These are phyloP conservation scores for Spodoptera frugiperda DNA, from an alignment of 1,140 invertebrate species.

Conservation along the genomic window DNA sequence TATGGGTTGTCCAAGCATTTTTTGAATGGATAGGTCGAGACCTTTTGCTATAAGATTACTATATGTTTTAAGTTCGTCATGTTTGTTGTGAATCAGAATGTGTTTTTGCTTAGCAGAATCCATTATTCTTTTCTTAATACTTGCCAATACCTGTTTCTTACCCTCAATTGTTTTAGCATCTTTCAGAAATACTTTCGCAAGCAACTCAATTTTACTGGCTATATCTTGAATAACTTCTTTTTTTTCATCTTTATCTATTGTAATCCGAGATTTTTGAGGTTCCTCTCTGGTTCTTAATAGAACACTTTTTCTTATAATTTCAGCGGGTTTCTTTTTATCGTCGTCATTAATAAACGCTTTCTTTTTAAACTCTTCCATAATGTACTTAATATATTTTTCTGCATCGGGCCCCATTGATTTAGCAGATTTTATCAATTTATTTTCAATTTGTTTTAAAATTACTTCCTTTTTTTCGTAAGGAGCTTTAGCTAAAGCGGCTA, in stretches of 20 bases:
- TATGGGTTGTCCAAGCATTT: conserved; percentile 2
- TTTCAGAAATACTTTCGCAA: conserved; percentile 46
- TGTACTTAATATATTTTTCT: conserved; percentile 57
- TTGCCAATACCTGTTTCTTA: conserved; percentile 46
- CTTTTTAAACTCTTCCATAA: conserved; percentile 61
- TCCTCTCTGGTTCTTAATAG: neutral
- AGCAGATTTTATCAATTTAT: conserved; percentile 57
- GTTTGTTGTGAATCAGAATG: conserved; percentile 46
- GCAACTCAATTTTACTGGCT: conserved; percentile 49
- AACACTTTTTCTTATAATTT: neutral
- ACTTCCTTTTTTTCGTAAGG: conserved; percentile 47
- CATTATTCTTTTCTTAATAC: conserved; percentile 49
- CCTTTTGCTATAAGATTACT: conserved; percentile 48
- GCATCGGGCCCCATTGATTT: conserved; percentile 47
- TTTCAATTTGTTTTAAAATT: conserved; percentile 58
- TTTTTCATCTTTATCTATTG: neutral
- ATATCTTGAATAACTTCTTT: conserved; percentile 41
- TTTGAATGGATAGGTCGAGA: conserved; percentile 47
- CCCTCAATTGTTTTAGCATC: conserved; percentile 46
- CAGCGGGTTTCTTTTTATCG: neutral
- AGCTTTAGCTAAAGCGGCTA: conserved; percentile 50
- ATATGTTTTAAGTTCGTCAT: conserved; percentile 47
- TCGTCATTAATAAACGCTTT: neutral
- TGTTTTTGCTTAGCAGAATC: conserved; percentile 45
- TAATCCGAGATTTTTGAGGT: neutral